Conservation (phyloP, 2,797 vertebrate species). For the Poeciliopsis turneri region DNA sequence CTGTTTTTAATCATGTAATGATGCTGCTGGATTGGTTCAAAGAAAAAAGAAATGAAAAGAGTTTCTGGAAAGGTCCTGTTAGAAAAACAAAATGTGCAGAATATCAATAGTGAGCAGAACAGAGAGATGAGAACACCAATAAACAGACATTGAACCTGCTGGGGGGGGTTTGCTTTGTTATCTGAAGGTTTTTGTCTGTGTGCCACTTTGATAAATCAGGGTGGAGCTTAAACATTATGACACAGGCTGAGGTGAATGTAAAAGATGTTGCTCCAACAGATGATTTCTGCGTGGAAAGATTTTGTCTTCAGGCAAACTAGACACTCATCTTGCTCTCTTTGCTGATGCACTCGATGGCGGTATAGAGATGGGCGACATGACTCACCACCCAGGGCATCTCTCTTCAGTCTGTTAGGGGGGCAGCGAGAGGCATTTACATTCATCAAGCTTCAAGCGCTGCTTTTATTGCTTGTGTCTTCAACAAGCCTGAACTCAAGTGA, state of each 20-base stretch:
- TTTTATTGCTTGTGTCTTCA: neutral
- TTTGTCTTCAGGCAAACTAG: too few relatives aligned
- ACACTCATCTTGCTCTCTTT: neutral
- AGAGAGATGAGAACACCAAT: constrained; percentile 19
- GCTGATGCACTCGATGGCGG: neutral
- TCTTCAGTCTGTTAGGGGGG: neutral
- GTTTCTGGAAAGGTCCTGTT: neutral
- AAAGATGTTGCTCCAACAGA: neutral
- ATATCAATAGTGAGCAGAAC: constrained; percentile 18
- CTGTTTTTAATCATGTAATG: neutral
- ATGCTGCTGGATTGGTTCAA: neutral
- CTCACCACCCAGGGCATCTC: neutral
- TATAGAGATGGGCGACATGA: neutral
- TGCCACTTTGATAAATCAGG: neutral
- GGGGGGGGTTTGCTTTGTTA: constrained; percentile 31
- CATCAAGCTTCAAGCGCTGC: neutral
- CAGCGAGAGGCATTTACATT: neutral
- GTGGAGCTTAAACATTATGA: neutral
- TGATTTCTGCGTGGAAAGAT: neutral
- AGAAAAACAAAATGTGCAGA: neutral
- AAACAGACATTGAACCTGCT: constrained; percentile 23
- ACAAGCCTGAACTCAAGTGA: neutral
- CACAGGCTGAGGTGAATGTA: neutral
- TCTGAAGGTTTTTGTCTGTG: constrained; percentile 54
- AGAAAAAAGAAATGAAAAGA: neutral